These are phyloP conservation scores for Crotalus tigris DNA, from an alignment of 2,113 vertebrate genomes.

Conservation along the genomic window DNA sequence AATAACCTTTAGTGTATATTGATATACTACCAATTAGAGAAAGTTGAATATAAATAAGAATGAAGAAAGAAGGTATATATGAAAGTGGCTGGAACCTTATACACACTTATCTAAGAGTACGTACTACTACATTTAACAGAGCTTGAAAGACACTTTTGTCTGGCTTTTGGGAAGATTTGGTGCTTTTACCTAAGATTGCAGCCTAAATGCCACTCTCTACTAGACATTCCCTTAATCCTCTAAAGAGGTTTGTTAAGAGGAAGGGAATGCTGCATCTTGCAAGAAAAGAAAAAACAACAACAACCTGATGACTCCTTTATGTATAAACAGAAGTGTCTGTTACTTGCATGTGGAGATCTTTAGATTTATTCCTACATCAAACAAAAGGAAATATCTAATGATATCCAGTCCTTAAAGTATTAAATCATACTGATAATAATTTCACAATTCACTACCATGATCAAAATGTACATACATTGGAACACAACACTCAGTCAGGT, in stretches of 20 bases:
- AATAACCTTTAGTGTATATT: slow-evolving; percentile 21
- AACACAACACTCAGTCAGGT: slow-evolving; percentile 1
- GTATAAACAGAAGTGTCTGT: neutral
- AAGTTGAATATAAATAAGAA: neutral
- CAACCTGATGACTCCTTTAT: neutral
- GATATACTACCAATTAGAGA: neutral
- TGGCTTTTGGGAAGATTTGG: neutral
- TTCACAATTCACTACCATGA: neutral
- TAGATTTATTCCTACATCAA: slow-evolving; percentile 16
- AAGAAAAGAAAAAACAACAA: neutral
- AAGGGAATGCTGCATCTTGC: neutral
- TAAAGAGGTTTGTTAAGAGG: neutral
- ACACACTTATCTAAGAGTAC: neutral
- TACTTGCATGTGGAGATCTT: neutral
- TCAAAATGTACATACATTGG: neutral
- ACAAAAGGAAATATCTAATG: neutral
- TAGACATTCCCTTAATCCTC: neutral
- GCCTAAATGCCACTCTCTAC: too few species aligned
- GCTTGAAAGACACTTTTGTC: neutral
- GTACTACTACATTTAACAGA: neutral
- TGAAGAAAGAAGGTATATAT: neutral
- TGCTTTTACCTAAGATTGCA: neutral
- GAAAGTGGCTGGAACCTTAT: neutral
- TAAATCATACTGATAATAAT: neutral
- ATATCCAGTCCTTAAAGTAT: neutral